Base-by-base conservation (phyloP, 2,113 vertebrate genomes). In the Trichomycterus rosablanca region DNA sequence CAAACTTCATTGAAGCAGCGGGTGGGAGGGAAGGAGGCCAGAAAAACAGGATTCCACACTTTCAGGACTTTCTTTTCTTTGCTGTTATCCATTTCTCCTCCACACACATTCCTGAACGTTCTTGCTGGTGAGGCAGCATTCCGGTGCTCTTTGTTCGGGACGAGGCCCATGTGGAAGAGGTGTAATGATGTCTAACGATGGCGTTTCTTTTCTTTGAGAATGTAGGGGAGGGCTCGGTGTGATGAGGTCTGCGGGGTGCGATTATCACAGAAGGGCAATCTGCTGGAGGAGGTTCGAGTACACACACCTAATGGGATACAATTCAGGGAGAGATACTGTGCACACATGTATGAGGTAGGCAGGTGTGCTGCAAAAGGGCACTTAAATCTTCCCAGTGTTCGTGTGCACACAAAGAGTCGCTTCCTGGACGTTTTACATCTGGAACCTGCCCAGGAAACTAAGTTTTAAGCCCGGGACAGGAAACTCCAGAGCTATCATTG, bases 81-180 rank as follows among this genome's bases (percentile, higher is more conserved):
- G 68, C 55, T 59, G 69, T 73, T n/a, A n/a, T n/a, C n/a, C n/a
- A n/a, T n/a, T 71, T 22, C 56, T 65, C 18, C 67, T 59, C 20
- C 68, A 48, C 42, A 64, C 46, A 34, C 59, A 58, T 74, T 78
- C 75, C 75, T 73, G 57, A 63, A 6, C 75, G 77, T 80, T 80
- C 79, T 78, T 75, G 55, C 64, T 50, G 49, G 66, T 34, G 43
- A 43, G 26, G 45, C 40, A 2, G 56, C 71, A 59, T 66, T 60
- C 72, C 67, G 35, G 35, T 39, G 55, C 48, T 56, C 72, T 74
- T 78, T 78, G 75, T 81, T 52, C 3, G 32, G 35, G 60, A 55
- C 51, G 45, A 63, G 44, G 67, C 74, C 56, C 50, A 54, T 68
- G 46, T 42, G 58, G 59, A 62, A 66, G 67, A 72, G 64, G 70